Evolutionary conservation across 37 sponge, comb jelly and placozoan species (phyloP), one percentile per base, ranked within the genome.

Genomic region (Ianthella basta): DNA sequence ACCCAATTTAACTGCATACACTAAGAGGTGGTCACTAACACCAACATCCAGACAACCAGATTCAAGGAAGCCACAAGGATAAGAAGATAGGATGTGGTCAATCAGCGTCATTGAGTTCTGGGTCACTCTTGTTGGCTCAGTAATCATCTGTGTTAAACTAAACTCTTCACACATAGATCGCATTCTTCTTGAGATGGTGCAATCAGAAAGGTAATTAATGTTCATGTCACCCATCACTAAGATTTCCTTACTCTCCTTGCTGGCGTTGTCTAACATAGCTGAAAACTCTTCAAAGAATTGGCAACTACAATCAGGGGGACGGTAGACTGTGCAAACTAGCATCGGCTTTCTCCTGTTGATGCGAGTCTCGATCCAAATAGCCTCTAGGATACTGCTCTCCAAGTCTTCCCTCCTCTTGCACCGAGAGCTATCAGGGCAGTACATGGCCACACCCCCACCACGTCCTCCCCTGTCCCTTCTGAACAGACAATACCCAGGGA

Each of bases 11-110:
- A 57, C 59, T 57, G 59, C 18, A 23, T 66, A 66, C 68, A 66
- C 68, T 14, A 66, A 23, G 68, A 66, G 27, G 29, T 66, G 68
- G 23, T 66, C 27, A 23, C 68, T 66, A 13, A 66, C 68, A 24
- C 68, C 68, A 24, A 23, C 68, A 66, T 66, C 68, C 19, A 66
- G 68, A 66, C 68, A 66, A 27, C 68, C 68, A n/a, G 68, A 66
- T 66, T 24, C 29, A 66, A 23, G 15, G 23, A 66, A 66, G 25
- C 19, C 27, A 66, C 68, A 24, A n/a, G 25, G 19, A n/a, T 23
- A 24, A 14, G 68, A 24, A 24, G 29, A 14, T 14, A 25, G 23
- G 27, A 66, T 66, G 27, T 24, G 68, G 23, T 66, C 68, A 66
- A 66, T 66, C 27, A 66, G 29, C 25, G 68, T 66, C 68, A 24